These are phyloP conservation scores for Apteryx owenii DNA, from an alignment of 2,113 vertebrate genomes.

Conservation along the genomic window DNA sequence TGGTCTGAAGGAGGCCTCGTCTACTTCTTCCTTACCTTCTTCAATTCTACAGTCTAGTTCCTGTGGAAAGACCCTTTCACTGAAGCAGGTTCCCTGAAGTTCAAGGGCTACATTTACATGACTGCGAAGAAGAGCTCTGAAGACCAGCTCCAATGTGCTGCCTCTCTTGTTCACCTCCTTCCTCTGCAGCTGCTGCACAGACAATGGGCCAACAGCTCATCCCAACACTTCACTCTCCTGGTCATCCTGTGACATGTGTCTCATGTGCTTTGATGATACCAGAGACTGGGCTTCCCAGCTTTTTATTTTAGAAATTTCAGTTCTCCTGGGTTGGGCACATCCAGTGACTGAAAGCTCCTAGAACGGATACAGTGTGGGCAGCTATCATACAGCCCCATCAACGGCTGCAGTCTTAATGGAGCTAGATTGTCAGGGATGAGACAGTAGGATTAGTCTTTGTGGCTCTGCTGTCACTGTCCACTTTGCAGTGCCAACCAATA, in stretches of 20 bases:
- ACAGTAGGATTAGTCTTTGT: neutral
- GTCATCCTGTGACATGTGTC: fast-evolving
- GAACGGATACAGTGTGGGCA: neutral
- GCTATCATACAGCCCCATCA: neutral
- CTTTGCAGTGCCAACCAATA: neutral
- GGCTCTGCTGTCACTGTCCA: neutral
- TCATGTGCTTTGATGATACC: neutral
- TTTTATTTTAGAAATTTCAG: neutral
- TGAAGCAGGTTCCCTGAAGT: neutral
- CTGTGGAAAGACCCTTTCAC: neutral
- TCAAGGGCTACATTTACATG: neutral
- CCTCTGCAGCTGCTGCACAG: neutral
- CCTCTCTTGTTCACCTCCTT: neutral
- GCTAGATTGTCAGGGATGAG: neutral
- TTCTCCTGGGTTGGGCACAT: neutral
- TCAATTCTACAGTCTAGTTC: neutral
- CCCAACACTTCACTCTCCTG: neutral
- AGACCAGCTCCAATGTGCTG: neutral
- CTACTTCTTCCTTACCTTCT: neutral
- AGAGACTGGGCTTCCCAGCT: neutral
- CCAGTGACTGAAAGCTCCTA: neutral
- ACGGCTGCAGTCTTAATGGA: fast-evolving
- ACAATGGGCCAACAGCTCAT: neutral
- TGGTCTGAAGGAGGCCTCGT: neutral
- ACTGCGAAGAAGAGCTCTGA: neutral